Base-by-base conservation (phyloP, 64 coral and sea anemone genomes). In the Astreopora myriophthalma region DNA sequence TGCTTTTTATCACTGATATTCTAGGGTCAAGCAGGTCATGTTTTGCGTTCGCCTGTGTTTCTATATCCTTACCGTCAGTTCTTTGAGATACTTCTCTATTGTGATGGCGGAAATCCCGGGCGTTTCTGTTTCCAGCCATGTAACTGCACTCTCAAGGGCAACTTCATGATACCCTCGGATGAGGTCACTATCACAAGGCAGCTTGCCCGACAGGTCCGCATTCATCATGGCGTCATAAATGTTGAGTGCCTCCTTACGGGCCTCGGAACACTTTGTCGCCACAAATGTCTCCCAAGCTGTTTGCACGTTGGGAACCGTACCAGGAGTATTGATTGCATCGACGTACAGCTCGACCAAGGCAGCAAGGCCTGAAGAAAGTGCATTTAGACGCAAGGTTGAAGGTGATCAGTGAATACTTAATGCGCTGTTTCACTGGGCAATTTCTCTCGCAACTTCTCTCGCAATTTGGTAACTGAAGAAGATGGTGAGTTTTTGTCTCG, bases 251-350 rank as follows among this genome's bases (percentile, higher is more conserved):
- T 26, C 66, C 36, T 71, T 44, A 1, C 63, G 26, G 0, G 83
- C 94, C 57, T 92, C 83, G 14, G 85, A 71, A 71, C 94, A 96
- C 67, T 96, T 96, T 39, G 68, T 75, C 25, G 25, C 65, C 5
- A 92, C 73, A 84, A 92, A 96, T 9, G 79, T 75, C 5, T 92
- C 90, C 94, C 94, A 96, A 8, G 94, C 94, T 19, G 48, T 85
- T 32, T 89, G 74, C 32, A 96, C 79, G 27, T 92, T 96, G 22
- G 94, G 94, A 85, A 96, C 72, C 8, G 79, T 71, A n/a, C 85
- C 94, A 51, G 94, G 94, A 8, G 89, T 92, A 78, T 96, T 96
- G 6, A 96, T 79, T 12, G 94, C 89, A 1, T 92, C 85, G 24
- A 92, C 85, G 34, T 92, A 96, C 55, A 92, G 55, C 6, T 92